phyloP scores from a whole-genome alignment of 1,140 invertebrate species.

The Plectrocnemia conspersa region DNA sequence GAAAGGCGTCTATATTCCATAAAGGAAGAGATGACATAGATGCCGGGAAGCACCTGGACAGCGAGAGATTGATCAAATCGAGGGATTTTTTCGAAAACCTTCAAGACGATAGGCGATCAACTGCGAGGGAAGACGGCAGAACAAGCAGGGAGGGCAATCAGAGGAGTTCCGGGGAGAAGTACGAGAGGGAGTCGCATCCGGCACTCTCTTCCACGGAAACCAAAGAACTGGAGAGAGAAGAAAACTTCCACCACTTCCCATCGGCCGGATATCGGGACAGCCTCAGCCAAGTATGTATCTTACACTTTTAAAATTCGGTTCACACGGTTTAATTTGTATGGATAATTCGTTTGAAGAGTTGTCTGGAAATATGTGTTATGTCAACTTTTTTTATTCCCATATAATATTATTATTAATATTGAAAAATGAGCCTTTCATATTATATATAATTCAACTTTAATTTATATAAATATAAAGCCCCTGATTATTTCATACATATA shows the following conservation, averaged over 20 bases:
- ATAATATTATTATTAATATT: too few relatives aligned
- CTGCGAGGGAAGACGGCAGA: conserved; percentile 12
- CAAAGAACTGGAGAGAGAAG: background rate
- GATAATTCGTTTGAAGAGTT: too few relatives aligned
- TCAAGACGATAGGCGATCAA: conserved; percentile 3
- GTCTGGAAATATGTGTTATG: too few relatives aligned
- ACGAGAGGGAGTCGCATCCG: background rate
- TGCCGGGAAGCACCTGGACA: conserved; percentile 11
- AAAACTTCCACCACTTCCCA: conserved; percentile 9
- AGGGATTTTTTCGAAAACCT: conserved; percentile 22
- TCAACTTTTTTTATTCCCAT: too few relatives aligned
- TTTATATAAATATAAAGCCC: too few relatives aligned
- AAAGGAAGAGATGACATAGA: conserved; percentile 24
- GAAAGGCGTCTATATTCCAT: conserved; percentile 10
- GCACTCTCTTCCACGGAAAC: background rate
- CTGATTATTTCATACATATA: too few relatives aligned
- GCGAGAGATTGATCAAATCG: conserved; percentile 10
- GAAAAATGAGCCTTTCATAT: too few relatives aligned
- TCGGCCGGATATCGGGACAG: conserved; percentile 19
- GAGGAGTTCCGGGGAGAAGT: conserved; percentile 12
- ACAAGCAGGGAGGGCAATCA: conserved; percentile 10
- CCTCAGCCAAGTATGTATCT: conserved; percentile 20
- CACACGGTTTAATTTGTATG: too few relatives aligned
- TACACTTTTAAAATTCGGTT: too few relatives aligned
- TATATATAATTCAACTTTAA: too few relatives aligned